Evolutionary conservation across 2,113 vertebrate genomes (phyloP), one percentile per base, ranked within the genome.

Genomic region (Platichthys flesus): DNA sequence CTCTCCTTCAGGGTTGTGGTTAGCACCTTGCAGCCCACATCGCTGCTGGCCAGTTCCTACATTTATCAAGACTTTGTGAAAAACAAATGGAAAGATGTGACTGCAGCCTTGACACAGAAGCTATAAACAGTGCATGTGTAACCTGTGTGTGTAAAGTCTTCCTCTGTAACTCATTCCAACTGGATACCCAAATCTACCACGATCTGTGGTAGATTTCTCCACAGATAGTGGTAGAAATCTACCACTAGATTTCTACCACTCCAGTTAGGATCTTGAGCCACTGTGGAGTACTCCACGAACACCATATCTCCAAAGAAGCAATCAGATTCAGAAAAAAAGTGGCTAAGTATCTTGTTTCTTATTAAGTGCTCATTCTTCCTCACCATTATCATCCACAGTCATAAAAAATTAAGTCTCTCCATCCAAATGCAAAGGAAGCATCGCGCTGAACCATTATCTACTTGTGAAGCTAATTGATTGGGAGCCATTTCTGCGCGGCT

Each of bases 391-490:
- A 67, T 45, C 40, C 63, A 71, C 57, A 51, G 40, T 26, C 15
- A 57, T 58, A 52, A 12, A 24, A 76, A 67, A 71, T 66, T 9
- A 80, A 82, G 54, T 57, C 4, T 3, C 28, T 56, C 37, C 20
- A 68, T 71, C 71, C 61, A 71, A 59, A 83, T 70, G 67, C 55
- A 87, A 79, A 84, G 59, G 56, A 79, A 26, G 51, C 76, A 52
- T 73, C 57, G 51, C 61, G 60, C 74, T 72, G 72, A 69, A 35
- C 73, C 70, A 85, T 87, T 89, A 88, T 83, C 82, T 75, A 75
- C 89, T 88, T 77, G 52, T 78, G 67, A 84, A 51, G 79, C 58
- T 71, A 70, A 82, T 51, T 70, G 82, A 90, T 68, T 88, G 56
- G 70, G 76, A 81, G 61, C 82, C 45, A 67, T 87, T 74, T 79